These are phyloP conservation scores for Uropsilus gracilis DNA, from an alignment of 2,113 vertebrate species.

Conservation along the genomic window DNA sequence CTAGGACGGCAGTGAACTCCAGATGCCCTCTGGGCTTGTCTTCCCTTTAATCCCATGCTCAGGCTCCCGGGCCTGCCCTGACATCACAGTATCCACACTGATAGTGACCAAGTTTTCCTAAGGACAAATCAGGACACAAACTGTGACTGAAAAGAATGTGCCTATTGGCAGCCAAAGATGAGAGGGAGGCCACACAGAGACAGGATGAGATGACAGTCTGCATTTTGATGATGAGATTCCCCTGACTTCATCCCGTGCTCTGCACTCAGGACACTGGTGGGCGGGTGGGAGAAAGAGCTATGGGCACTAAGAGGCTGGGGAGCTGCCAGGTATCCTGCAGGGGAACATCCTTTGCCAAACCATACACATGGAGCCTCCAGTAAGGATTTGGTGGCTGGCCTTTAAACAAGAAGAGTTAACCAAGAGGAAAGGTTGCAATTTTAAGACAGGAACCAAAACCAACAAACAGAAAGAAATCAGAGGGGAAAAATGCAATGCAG, in stretches of 20 bases:
- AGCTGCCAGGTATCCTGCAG: background rate
- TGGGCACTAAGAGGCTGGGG: background rate
- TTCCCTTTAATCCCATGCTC: background rate
- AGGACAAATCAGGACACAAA: conserved; percentile 29
- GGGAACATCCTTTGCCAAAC: background rate
- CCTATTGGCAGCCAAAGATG: background rate
- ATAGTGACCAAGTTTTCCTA: background rate
- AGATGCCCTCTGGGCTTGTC: background rate
- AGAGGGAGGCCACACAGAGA: background rate
- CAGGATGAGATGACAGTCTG: background rate
- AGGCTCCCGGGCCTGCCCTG: background rate
- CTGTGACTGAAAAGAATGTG: background rate
- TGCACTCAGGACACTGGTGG: background rate
- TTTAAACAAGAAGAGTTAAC: background rate
- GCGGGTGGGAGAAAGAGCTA: too few species aligned
- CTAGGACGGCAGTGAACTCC: background rate
- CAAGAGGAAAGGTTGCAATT: background rate
- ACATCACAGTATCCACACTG: background rate
- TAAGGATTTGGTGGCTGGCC: background rate
- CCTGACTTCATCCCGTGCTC: background rate
- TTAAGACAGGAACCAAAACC: background rate
- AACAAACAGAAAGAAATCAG: background rate
- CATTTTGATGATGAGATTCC: background rate
- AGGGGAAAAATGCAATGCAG: background rate
- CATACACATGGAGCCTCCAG: background rate